phyloP scores from a whole-genome alignment of 2,797 vertebrate genomes.

The Tiaroga cobitis region DNA sequence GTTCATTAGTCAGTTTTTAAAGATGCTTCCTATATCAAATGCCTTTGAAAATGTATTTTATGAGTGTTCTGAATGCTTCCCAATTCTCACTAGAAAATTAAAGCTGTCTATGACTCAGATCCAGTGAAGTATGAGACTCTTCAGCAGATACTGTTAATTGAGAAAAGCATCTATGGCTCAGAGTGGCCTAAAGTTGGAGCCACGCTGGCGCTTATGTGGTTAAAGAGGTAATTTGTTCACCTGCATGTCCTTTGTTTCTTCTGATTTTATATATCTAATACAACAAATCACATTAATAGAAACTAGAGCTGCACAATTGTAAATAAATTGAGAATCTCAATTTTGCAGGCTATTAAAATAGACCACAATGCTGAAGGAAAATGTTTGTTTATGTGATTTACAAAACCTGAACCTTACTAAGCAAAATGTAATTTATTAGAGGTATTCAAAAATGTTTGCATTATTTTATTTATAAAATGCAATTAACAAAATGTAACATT shows the following conservation, averaged over 20 bases:
- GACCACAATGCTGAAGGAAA: not conserved
- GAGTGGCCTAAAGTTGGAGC: slow-evolving; percentile 93
- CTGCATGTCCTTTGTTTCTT: not conserved
- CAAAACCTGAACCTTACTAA: not conserved
- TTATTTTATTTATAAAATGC: not conserved
- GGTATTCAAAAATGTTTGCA: no score
- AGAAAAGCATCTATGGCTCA: slow-evolving; percentile 81
- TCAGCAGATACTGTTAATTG: slow-evolving; percentile 87
- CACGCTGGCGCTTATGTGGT: slow-evolving; percentile 93
- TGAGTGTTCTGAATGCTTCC: not conserved
- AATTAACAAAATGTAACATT: not conserved
- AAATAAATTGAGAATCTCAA: not conserved
- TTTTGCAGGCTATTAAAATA: not conserved
- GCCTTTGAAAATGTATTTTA: not conserved
- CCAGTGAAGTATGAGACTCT: slow-evolving; percentile 89
- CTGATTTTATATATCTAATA: not conserved
- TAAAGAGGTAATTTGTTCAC: slow-evolving; percentile 88
- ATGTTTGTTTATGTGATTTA: not conserved
- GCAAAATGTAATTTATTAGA: not conserved
- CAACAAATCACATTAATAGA: not conserved
- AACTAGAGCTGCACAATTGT: not conserved
- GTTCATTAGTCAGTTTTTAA: not conserved
- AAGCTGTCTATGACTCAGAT: slow-evolving; percentile 85
- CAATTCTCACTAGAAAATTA: slow-evolving; percentile 85
- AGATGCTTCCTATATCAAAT: not conserved